Base-by-base conservation (phyloP, 1,140 invertebrate species). In the Oncopodura yosiiana region DNA sequence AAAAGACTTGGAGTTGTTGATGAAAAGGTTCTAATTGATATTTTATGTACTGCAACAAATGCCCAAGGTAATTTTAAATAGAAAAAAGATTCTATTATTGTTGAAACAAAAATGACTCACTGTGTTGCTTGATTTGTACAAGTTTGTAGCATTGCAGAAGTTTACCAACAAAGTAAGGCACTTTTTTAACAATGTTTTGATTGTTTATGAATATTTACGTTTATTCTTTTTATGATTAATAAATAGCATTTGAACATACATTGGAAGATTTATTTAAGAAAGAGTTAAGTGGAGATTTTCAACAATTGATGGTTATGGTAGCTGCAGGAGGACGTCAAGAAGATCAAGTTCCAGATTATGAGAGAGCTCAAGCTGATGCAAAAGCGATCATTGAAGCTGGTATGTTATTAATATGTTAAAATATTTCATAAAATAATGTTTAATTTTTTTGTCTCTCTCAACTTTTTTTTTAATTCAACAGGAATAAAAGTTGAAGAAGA, bases 261-360 rank as follows among this genome's bases (percentile, higher is more conserved):
- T 71, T 98, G 56, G 94, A 97, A 68, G 80, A 79, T 6, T 89
- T 94, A 66, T 75, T 98, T 48, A 84, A 86, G 67, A 86, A 83
- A 23, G 94, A 98, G 67, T 93, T 93, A 18, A 94, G 89, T 1
- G 93, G 90, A 2, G 79, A 89, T 67, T 96, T 96, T 73, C 87
- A 89, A 70, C 80, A 90, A 53, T 73, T 98, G 8, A 79, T 94
- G 49, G 82, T 97, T n/a, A 87, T 86, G 0, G 70, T 89, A 38
- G 80, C 80, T 43, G 67, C 82, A 16, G 72, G 56, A 2, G 65
- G 63, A 3, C 64, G 71, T 18, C 68, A 69, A 24, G 68, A 70
- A 46, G 63, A 65, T 14, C 62, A 66, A 18, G 53, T 64, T n/a
- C 53, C 67, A 0, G 64, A 71, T 38, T 29, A 57, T 4, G 64